A percentile compares a stretch with the other conserved stretches of the same genome.
These are phyloP conservation scores for Salmo trutta DNA, from an alignment of 2,797 vertebrate species.

Conservation along the genomic window DNA sequence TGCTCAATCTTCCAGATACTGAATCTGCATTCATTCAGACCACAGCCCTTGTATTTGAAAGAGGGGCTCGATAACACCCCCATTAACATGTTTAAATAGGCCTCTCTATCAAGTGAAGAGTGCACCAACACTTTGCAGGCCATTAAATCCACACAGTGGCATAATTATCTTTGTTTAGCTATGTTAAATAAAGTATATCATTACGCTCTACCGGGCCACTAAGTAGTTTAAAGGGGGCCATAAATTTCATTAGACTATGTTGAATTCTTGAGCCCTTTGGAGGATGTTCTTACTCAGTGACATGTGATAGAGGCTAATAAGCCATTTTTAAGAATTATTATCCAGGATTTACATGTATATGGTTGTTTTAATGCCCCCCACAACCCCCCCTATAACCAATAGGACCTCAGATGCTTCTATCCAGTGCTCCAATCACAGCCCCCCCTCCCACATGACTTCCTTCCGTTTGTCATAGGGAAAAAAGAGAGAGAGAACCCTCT, in stretches of 20 bases:
- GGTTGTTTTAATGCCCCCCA: conserved; percentile 81
- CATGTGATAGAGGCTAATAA: conserved; percentile 57
- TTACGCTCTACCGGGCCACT: conserved; percentile 72
- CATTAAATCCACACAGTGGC: conserved; percentile 72
- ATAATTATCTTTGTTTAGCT: conserved; percentile 78
- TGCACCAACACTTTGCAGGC: conserved; percentile 61
- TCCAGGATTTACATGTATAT: conserved; percentile 87
- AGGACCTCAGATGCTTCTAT: conserved; percentile 84
- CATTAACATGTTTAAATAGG: conserved; percentile 51
- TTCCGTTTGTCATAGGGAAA: conserved; percentile 75
- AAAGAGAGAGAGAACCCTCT: conserved; percentile 16
- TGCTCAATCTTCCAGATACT: conserved; percentile 2
- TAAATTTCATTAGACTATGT: conserved; percentile 84
- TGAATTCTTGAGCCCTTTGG: conserved; percentile 68
- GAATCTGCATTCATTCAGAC: conserved; percentile 17
- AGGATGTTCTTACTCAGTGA: conserved; percentile 61
- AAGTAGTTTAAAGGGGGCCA: conserved; percentile 82
- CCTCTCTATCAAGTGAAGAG: conserved; percentile 59
- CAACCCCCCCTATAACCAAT: conserved; percentile 57
- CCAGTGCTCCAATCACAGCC: conserved; percentile 74
- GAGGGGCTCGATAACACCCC: conserved; percentile 20
- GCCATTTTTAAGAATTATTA: conserved; percentile 81
- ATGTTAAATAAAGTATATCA: conserved; percentile 81
- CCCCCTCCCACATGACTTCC: conserved; percentile 65
- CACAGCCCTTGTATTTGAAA: conserved; percentile 37